phyloP scores from a whole-genome alignment of 2,888 invertebrate species.

The Elmis aenea region DNA sequence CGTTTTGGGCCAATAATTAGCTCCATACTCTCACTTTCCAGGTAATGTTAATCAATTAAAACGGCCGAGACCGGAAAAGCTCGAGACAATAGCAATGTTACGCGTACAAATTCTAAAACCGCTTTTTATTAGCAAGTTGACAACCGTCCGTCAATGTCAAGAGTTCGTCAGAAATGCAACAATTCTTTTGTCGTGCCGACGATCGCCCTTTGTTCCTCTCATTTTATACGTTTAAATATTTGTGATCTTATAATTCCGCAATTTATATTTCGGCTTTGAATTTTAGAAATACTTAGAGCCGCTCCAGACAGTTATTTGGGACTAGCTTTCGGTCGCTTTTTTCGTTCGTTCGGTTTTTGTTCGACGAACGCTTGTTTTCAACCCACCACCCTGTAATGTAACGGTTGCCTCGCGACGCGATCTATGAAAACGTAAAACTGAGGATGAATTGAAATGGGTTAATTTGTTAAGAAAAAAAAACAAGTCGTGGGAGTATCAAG shows the following conservation, averaged over 20 bases:
- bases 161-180: slow-evolving; percentile 24
- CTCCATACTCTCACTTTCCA: too few relatives aligned
- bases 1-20: too few relatives aligned
- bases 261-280: slow-evolving; percentile 28
- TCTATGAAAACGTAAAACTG: too few relatives aligned
- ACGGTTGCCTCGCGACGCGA: too few relatives aligned
- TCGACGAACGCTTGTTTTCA: too few relatives aligned
- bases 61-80: too few relatives aligned
- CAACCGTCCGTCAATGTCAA: slow-evolving; percentile 26
- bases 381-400: too few relatives aligned
- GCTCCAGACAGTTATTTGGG: slow-evolving; percentile 16
- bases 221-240: slow-evolving; percentile 22
- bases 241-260: slow-evolving; percentile 29
- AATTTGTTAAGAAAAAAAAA: too few relatives aligned
- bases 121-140: slow-evolving; percentile 23
- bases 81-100: too few relatives aligned
- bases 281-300: slow-evolving; percentile 27
- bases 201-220: slow-evolving; percentile 18
- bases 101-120: slow-evolving; percentile 21
- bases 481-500: too few relatives aligned
- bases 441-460: too few relatives aligned
- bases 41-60: too few relatives aligned
- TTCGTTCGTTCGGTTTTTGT: background rate
- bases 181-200: slow-evolving; percentile 20
- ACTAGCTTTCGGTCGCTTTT: slow-evolving; percentile 2